phyloP scores from a whole-genome alignment of 2,888 invertebrate species.

The Cloeon dipterum region DNA sequence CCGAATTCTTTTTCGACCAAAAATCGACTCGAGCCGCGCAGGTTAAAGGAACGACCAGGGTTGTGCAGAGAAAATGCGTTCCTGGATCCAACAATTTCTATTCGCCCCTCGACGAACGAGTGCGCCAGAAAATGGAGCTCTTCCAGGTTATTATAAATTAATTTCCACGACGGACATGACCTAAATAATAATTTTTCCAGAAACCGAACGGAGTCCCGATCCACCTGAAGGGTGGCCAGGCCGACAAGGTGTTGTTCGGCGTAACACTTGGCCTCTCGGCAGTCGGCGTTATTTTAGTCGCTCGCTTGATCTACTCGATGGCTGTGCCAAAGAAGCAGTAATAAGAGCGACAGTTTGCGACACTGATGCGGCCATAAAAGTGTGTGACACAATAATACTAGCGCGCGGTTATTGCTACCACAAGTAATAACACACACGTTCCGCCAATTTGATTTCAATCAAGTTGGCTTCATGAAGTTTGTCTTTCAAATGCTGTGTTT shows the following conservation, averaged over 20 bases:
- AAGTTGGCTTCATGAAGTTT: no score
- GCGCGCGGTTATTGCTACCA: no score
- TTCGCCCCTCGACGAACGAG: slow-evolving; percentile 1
- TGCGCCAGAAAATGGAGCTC: slow-evolving; percentile 6
- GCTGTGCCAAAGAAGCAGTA: slow-evolving; percentile 7
- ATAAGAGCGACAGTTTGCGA: not conserved
- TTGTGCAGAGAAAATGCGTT: slow-evolving; percentile 1
- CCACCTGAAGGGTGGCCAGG: slow-evolving; percentile 10
- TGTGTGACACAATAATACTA: no score
- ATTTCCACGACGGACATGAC: no score
- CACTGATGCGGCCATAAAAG: no score
- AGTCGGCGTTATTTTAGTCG: slow-evolving; percentile 6
- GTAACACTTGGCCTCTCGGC: slow-evolving; percentile 8
- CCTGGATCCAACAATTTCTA: slow-evolving; percentile 4
- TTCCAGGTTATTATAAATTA: no score
- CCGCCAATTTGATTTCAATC: no score
- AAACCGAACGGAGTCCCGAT: slow-evolving; percentile 9
- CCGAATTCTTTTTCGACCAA: slow-evolving; percentile 6
- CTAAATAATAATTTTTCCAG: slow-evolving; percentile 5
- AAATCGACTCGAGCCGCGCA: slow-evolving; percentile 1
- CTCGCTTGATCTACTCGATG: slow-evolving; percentile 5
- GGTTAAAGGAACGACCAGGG: not conserved
- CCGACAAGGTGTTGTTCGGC: slow-evolving; percentile 9
- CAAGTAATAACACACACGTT: no score
- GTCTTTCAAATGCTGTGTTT: no score